These are phyloP conservation scores for Nemoura dubitans DNA, from an alignment of 2,888 invertebrate genomes.

Conservation along the genomic window DNA sequence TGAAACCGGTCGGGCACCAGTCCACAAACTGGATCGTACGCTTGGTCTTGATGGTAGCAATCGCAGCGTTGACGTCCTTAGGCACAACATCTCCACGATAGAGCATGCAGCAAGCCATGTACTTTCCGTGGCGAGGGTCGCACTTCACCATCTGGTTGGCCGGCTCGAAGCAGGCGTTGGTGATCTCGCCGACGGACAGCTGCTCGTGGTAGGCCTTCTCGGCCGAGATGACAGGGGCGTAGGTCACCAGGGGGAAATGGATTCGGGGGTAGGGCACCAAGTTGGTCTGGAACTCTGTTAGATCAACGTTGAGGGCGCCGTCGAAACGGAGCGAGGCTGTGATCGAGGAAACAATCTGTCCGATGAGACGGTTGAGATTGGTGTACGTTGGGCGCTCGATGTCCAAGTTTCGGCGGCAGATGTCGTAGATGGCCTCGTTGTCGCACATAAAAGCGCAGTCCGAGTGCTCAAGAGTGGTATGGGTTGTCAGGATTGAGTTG, in stretches of 20 bases:
- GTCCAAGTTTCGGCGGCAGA: conserved; percentile 68
- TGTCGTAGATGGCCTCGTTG: conserved; percentile 65
- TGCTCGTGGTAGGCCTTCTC: conserved; percentile 64
- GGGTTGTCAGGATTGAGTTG: conserved; percentile 68
- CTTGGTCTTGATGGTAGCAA: conserved; percentile 53
- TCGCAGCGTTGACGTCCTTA: conserved; percentile 58
- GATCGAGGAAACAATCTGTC: conserved; percentile 67
- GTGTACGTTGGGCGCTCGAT: conserved; percentile 69
- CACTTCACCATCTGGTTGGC: conserved; percentile 61
- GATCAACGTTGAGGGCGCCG: conserved; percentile 70
- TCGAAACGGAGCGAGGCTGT: conserved; percentile 70
- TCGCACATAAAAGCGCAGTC: conserved; percentile 72
- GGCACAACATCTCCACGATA: conserved; percentile 57
- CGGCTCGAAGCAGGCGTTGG: conserved; percentile 66
- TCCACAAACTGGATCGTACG: conserved; percentile 63
- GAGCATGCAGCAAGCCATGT: conserved; percentile 58
- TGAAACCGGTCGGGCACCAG: conserved; percentile 62
- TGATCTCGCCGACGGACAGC: conserved; percentile 62
- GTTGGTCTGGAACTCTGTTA: conserved; percentile 70
- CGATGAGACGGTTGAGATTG: conserved; percentile 70
- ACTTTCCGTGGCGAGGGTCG: conserved; percentile 55
- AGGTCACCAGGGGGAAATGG: conserved; percentile 68
- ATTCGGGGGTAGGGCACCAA: conserved; percentile 71
- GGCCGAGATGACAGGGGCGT: conserved; percentile 62
- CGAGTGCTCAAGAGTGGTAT: conserved; percentile 70